Conservation (phyloP, 2,888 invertebrate genomes). For the Quadriops clusia region DNA sequence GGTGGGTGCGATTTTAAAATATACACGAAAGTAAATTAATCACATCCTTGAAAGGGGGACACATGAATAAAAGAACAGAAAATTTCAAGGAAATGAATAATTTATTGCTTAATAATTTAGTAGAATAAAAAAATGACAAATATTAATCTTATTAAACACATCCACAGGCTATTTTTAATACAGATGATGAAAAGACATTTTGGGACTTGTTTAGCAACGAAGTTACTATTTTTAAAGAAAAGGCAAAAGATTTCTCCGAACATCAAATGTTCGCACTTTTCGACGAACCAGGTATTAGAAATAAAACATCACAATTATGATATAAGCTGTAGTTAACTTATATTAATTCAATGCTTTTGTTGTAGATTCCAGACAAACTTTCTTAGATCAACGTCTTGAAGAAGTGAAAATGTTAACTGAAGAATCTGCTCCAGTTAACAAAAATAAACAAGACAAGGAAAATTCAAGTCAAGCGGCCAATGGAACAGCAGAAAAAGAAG, state of each 20-base stretch:
- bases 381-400: too few relatives aligned
- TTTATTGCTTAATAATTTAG: too few relatives aligned
- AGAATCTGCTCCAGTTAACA: too few relatives aligned
- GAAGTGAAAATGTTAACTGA: too few relatives aligned
- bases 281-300: constrained; percentile 46
- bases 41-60: background rate
- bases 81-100: constrained; percentile 1
- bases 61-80: too few relatives aligned
- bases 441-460: too few relatives aligned
- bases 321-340: constrained; percentile 4
- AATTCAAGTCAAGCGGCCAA: too few relatives aligned
- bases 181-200: constrained; percentile 50
- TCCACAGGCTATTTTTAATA: constrained; percentile 47
- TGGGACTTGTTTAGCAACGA: constrained; percentile 61
- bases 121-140: constrained; percentile 1
- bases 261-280: constrained; percentile 49
- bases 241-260: constrained; percentile 49
- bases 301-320: constrained; percentile 1
- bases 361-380: constrained; percentile 27
- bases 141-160: constrained; percentile 3
- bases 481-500: too few relatives aligned
- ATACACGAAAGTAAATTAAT: background rate
- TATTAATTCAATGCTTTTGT: constrained; percentile 11
- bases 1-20: constrained; percentile 25
- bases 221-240: constrained; percentile 53